These are phyloP conservation scores for Andrena camellia DNA, from an alignment of 2,888 invertebrate genomes.

Conservation along the genomic window DNA sequence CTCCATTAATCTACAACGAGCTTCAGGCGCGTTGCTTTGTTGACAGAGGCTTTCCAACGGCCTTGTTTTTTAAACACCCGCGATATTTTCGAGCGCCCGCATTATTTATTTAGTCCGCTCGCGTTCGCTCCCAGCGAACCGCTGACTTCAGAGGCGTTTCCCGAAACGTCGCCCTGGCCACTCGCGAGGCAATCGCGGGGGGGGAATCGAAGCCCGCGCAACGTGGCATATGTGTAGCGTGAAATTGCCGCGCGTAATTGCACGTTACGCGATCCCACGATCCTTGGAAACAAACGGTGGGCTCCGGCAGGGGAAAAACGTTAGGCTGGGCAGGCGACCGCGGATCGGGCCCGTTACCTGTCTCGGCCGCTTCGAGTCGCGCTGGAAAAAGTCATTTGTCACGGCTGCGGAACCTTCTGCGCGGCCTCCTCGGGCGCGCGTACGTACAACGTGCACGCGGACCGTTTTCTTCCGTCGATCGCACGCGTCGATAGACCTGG, in stretches of 20 bases:
- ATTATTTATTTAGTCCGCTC: neutral
- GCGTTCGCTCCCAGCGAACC: neutral
- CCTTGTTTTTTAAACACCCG: no score
- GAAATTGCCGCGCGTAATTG: slow-evolving; percentile 8
- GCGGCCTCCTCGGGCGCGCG: neutral
- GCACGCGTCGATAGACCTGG: neutral
- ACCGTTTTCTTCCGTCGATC: neutral
- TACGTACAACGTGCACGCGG: neutral
- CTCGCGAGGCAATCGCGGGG: neutral
- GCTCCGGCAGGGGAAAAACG: neutral
- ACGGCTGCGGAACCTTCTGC: neutral
- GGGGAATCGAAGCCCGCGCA: neutral
- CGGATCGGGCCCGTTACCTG: slow-evolving; percentile 19
- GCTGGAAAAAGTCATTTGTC: slow-evolving; percentile 1
- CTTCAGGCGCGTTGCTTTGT: no score
- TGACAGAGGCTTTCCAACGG: no score
- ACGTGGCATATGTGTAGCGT: neutral
- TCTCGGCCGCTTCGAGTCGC: neutral
- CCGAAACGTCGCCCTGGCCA: neutral
- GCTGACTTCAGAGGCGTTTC: neutral
- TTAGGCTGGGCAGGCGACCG: neutral
- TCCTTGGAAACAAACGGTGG: neutral
- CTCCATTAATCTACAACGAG: no score
- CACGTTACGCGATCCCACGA: neutral
- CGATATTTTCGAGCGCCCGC: no score